Percentiles rank a stretch among this genome's conserved stretches.
Evolutionary conservation across 2,888 invertebrate genomes (phyloP).

Genomic region (Rhamnusium bicolor): DNA sequence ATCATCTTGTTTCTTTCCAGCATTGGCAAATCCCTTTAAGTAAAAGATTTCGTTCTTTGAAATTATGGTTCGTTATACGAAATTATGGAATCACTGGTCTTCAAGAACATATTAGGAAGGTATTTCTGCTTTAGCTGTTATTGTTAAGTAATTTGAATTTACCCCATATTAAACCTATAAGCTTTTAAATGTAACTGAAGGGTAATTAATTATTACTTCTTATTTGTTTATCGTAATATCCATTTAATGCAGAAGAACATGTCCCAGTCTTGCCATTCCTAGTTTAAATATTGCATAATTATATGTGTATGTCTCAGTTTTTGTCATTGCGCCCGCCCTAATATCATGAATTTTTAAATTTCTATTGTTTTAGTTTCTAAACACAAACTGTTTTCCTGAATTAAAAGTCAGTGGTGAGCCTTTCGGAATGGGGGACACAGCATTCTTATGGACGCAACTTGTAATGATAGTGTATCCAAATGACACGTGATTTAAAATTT

Average conservation of each 20-base stretch:
- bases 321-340: too few species aligned
- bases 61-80: constrained; percentile 97
- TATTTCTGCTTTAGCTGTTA: constrained; percentile 66
- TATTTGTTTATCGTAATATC: not conserved
- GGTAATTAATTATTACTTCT: not conserved
- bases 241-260: not conserved
- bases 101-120: constrained; percentile 94
- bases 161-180: not conserved
- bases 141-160: not conserved
- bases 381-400: too few species aligned
- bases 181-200: not conserved
- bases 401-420: too few species aligned
- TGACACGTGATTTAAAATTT: too few species aligned
- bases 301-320: too few species aligned
- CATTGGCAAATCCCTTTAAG: constrained; percentile 98
- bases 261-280: not conserved
- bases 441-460: too few species aligned
- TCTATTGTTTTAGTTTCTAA: too few species aligned
- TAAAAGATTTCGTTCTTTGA: constrained; percentile 92
- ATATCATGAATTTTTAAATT: too few species aligned
- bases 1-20: constrained; percentile 72
- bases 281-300: not conserved
- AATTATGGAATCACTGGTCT: constrained; percentile 93
- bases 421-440: too few species aligned
- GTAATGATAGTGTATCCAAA: too few species aligned